A percentile compares a stretch with the other conserved stretches of the same genome.
Conservation (phyloP, 2,113 vertebrate genomes). For the Amphiprion ocellaris region DNA sequence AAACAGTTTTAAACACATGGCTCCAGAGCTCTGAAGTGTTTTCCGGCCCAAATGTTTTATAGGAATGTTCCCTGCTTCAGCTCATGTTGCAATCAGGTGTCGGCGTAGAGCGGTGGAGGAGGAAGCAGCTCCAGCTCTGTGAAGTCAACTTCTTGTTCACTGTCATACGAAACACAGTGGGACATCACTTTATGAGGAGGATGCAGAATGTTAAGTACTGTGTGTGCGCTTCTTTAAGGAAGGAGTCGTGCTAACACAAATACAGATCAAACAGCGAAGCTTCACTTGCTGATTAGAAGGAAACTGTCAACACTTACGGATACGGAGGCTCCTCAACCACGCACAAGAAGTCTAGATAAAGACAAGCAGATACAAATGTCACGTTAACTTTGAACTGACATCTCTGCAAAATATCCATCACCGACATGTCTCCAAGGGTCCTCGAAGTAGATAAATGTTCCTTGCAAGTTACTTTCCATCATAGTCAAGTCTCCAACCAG, state of each 20-base stretch:
- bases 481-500: conserved; percentile 11
- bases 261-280: background rate
- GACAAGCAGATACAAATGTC: conserved; percentile 47
- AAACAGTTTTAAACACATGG: background rate
- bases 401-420: conserved; percentile 10
- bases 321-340: conserved; percentile 73
- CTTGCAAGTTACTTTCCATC: conserved; percentile 50
- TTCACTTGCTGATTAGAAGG: conserved; percentile 11
- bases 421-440: conserved; percentile 25
- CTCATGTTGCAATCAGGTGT: conserved; percentile 59
- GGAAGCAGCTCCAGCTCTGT: conserved; percentile 79
- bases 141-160: conserved; percentile 79
- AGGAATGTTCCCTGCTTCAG: background rate
- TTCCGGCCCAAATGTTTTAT: background rate
- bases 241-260: background rate
- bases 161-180: conserved; percentile 45
- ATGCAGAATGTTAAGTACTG: conserved; percentile 1
- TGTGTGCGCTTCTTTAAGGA: background rate
- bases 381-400: conserved; percentile 22
- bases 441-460: conserved; percentile 29
- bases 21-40: background rate
- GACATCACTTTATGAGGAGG: background rate
- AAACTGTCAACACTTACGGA: conserved; percentile 73
- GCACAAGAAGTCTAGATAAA: conserved; percentile 68
- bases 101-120: conserved; percentile 83